Evolutionary conservation across 2,888 invertebrate genomes (phyloP), one percentile per base, ranked within the genome.

Genomic region (Xestia rhomboidea): DNA sequence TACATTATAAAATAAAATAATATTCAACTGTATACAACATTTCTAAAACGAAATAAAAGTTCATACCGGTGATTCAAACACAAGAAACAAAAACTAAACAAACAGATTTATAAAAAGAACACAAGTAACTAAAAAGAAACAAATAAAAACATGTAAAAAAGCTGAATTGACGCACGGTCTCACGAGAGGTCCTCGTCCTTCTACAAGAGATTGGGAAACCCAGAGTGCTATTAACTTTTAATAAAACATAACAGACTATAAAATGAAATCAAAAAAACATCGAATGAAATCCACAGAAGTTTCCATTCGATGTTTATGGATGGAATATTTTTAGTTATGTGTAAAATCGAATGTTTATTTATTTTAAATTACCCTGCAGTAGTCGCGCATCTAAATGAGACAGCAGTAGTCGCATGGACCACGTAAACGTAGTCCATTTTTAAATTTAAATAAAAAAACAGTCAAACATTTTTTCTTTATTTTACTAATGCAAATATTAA

Each of bases 141-240:
- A 73, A 84, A 85, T 76, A 80, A 83, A 83, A 73, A 70, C 62
- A 30, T 51, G 27, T 60, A 62, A 57, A 84, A 82, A 72, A 51
- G 1, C 49, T 77, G 76, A 68, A 84, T 77, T 89, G 90, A 90
- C 89, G 90, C 81, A 88, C 84, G 83, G 57, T 73, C 76, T 68
- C 73, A 76, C 49, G 72, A 89, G 88, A 79, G 85, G 79, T 78
- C 49, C 89, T 87, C 67, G 81, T 82, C 84, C 81, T 85, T 81
- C 77, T 76, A 70, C 70, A 72, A 60, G 72, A 57, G 68, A 66
- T 64, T 64, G 49, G 71, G 87, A 86, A 89, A 82, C 81, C 86
- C 86, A 70, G 68, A 82, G 74, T 71, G 77, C 70, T 79, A 79
- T 88, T 82, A 88, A 82, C 46, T 76, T 88, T 78, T 72, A 82